Evolutionary conservation across 2,888 invertebrate genomes (phyloP).

Genomic region (Apodemia zela): DNA sequence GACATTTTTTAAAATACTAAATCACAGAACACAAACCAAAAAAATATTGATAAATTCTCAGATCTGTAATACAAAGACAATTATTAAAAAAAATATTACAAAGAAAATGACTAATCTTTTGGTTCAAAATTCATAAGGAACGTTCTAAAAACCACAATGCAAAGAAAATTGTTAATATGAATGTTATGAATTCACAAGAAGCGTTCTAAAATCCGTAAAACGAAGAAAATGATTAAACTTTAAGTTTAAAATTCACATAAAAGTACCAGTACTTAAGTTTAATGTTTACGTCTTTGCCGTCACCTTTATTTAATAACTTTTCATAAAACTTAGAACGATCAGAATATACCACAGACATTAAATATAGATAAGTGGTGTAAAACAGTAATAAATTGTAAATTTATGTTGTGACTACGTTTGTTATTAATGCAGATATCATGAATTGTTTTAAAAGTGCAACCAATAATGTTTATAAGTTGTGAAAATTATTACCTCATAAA

Average conservation of each 20-base stretch:
- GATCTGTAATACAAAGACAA: too few relatives aligned
- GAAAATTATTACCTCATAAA: slow-evolving; percentile 17
- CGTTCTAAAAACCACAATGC: too few relatives aligned
- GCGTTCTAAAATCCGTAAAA: background rate
- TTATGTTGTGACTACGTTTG: background rate
- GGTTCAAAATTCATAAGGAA: too few relatives aligned
- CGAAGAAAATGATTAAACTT: background rate
- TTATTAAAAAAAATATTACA: too few relatives aligned
- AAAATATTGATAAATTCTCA: too few relatives aligned
- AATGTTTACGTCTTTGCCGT: slow-evolving; percentile 10
- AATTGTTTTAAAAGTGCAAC: slow-evolving; percentile 4
- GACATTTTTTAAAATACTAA: too few relatives aligned
- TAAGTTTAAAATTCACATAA: slow-evolving; percentile 7
- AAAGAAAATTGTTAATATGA: too few relatives aligned
- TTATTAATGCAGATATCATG: slow-evolving; percentile 8
- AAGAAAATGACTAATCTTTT: too few relatives aligned
- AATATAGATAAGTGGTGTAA: background rate
- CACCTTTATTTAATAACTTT: slow-evolving; percentile 14
- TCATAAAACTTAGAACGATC: slow-evolving; percentile 1
- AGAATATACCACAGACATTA: background rate
- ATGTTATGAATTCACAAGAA: too few relatives aligned
- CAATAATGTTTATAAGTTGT: slow-evolving; percentile 13
- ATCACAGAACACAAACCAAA: too few relatives aligned
- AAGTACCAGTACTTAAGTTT: slow-evolving; percentile 1
- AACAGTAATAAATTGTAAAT: slow-evolving; percentile 11